Evolutionary conservation across 2,113 vertebrate genomes (phyloP).

Genomic region (Dromiciops gliroides): DNA sequence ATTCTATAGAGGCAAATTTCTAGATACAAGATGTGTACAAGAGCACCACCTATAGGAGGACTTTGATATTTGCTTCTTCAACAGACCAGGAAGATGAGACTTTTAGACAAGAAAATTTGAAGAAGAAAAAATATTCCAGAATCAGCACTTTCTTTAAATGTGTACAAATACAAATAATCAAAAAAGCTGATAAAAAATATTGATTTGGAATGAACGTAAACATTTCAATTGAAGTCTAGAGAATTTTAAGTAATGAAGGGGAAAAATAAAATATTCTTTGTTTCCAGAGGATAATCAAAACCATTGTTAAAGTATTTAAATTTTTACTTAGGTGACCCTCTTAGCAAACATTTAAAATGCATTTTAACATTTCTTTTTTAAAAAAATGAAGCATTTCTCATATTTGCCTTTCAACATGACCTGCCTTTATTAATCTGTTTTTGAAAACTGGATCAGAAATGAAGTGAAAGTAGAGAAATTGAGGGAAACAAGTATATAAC

Average conservation of each 20-base stretch:
- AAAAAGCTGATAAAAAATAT: not conserved
- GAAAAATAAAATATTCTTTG: constrained; percentile 2
- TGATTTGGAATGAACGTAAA: constrained; percentile 22
- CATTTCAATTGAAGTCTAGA: not conserved
- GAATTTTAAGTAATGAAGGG: not conserved
- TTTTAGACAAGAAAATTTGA: constrained; percentile 41
- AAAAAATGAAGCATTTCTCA: not conserved
- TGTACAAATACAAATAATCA: not conserved
- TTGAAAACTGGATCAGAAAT: constrained; percentile 42
- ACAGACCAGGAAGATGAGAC: constrained; percentile 34
- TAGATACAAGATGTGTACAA: constrained; percentile 68
- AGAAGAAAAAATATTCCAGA: constrained; percentile 52
- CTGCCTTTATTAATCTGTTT: constrained; percentile 33
- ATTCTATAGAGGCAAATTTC: constrained; percentile 30
- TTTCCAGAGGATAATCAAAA: not conserved
- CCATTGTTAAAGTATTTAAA: not conserved
- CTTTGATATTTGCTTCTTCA: constrained; percentile 67
- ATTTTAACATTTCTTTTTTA: not conserved
- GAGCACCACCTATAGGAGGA: constrained; percentile 68
- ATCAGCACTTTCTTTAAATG: constrained; percentile 24
- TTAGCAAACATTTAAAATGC: not conserved
- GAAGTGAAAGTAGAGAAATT: constrained; percentile 19
- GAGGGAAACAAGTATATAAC: constrained; percentile 18
- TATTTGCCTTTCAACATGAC: constrained; percentile 25
- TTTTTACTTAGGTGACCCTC: constrained; percentile 19